These are phyloP conservation scores for Epinotia brunnichana DNA, from an alignment of 2,888 invertebrate species.

Conservation along the genomic window DNA sequence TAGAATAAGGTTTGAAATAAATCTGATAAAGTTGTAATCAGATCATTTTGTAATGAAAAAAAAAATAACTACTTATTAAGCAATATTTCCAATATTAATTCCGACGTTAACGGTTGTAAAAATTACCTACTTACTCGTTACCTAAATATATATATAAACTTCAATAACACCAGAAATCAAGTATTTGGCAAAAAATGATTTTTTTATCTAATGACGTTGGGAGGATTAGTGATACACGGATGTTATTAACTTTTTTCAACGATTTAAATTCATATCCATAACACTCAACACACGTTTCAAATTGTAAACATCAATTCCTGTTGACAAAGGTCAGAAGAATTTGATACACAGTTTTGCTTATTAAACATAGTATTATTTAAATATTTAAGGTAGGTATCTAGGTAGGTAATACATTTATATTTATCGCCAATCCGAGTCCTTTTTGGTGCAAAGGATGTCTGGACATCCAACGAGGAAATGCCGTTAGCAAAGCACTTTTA, in stretches of 20 bases:
- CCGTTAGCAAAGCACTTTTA: no score
- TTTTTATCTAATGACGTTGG: not conserved
- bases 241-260: constrained; percentile 9
- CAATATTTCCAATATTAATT: not conserved
- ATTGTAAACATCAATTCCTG: not conserved
- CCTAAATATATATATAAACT: no score
- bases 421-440: no score
- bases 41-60: no score
- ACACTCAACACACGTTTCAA: no score
- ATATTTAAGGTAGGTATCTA: no score
- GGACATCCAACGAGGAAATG: no score
- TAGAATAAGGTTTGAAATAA: no score
- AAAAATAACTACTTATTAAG: not conserved
- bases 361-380: no score
- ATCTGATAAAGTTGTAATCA: no score
- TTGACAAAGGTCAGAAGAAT: not conserved
- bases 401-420: no score
- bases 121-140: not conserved
- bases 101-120: not conserved
- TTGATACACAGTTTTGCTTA: not conserved
- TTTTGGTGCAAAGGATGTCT: no score
- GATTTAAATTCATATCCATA: not conserved
- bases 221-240: constrained; percentile 11
- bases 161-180: not conserved
- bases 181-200: not conserved